A percentile compares a stretch with the other conserved stretches of the same genome.
Conservation (phyloP, 2,888 invertebrate genomes). For the Lasioglossum marginatum region DNA sequence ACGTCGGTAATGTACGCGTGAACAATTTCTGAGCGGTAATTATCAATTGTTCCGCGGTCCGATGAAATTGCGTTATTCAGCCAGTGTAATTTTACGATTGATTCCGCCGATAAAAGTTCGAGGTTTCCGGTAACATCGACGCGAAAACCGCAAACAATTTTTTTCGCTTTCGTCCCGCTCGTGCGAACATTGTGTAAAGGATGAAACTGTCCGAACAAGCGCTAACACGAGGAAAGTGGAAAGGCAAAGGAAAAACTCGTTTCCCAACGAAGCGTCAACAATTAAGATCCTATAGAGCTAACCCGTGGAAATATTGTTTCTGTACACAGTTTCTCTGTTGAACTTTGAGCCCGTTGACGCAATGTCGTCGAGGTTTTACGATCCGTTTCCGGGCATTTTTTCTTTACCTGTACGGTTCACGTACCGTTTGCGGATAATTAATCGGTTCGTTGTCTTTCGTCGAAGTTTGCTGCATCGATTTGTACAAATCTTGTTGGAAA, state of each 20-base stretch:
- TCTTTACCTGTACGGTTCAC: too few species aligned
- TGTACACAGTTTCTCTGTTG: not conserved
- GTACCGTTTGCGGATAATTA: not conserved
- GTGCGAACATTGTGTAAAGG: not conserved
- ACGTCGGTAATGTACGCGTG: not conserved
- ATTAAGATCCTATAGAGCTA: not conserved
- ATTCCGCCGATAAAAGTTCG: not conserved
- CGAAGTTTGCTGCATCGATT: not conserved
- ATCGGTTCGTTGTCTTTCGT: not conserved
- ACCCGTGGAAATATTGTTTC: not conserved
- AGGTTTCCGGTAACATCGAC: not conserved
- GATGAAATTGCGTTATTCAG: too few species aligned
- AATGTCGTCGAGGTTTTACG: slow-evolving; percentile 2
- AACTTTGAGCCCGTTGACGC: slow-evolving; percentile 13
- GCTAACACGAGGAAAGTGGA: slow-evolving; percentile 9
- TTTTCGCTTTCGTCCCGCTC: not conserved
- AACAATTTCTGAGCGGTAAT: not conserved
- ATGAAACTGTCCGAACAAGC: not conserved
- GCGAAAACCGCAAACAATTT: not conserved
- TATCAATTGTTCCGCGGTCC: not conserved
- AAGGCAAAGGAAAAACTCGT: slow-evolving; percentile 21
- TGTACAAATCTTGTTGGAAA: not conserved
- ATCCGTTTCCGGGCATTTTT: not conserved
- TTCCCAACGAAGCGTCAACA: not conserved
- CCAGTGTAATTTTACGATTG: too few species aligned